phyloP scores from a whole-genome alignment of 2,888 invertebrate genomes.

The Rhimphoctona megacephalus region DNA sequence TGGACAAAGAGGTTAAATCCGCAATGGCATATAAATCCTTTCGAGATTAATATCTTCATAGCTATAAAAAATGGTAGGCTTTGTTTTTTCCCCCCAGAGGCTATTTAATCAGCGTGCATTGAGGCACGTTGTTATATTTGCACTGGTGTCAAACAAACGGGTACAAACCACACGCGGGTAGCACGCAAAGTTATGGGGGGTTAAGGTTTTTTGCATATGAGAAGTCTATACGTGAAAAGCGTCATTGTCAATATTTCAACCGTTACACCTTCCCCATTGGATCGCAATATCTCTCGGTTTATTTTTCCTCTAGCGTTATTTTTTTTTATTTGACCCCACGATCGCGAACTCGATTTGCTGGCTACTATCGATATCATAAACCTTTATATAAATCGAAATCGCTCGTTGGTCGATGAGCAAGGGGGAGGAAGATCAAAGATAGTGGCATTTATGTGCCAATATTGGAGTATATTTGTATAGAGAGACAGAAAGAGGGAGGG shows the following conservation, averaged over 20 bases:
- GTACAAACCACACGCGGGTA: neutral
- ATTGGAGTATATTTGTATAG: conserved; percentile 7
- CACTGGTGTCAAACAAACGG: neutral
- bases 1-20: neutral
- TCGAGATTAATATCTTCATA: conserved; percentile 16
- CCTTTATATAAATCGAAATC: conserved; percentile 26
- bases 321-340: conserved; percentile 32
- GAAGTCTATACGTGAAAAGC: conserved; percentile 6
- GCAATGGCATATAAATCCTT: conserved; percentile 30
- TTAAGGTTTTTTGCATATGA: conserved; percentile 12
- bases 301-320: conserved; percentile 3
- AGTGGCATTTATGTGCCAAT: conserved; percentile 30
- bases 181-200: neutral
- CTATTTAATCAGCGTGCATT: conserved; percentile 23
- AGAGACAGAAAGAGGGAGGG: neutral
- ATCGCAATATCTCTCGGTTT: conserved; percentile 28
- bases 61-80: conserved; percentile 9
- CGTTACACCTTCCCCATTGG: conserved; percentile 15
- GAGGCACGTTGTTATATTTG: neutral
- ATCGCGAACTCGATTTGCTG: conserved; percentile 25
- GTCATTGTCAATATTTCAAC: conserved; percentile 43
- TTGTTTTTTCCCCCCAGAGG: conserved; percentile 14
- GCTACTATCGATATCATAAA: conserved; percentile 36
- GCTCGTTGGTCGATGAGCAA: neutral
- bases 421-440: conserved; percentile 19